Evolutionary conservation across 2,113 vertebrate genomes (phyloP), one percentile per base, ranked within the genome.

Genomic region (Larimichthys polyactis): DNA sequence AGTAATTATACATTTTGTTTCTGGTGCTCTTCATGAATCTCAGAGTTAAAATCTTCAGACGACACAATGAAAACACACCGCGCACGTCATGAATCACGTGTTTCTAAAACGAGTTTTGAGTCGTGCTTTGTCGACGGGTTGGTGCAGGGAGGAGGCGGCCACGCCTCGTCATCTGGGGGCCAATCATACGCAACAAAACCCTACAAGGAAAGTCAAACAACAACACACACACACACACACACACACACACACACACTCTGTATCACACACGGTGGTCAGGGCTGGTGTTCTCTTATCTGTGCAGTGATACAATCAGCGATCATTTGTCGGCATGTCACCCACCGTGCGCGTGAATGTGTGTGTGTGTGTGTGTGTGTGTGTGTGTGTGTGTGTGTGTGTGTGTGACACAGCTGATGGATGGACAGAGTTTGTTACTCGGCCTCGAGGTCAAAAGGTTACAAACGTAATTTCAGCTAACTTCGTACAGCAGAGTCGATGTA

Each of bases 381-480:
- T n/a, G 19, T 27, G 6, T 12, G n/a, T 52, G 66, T 7, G 11
- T 5, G 67, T 15, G 27, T 27, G 27, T 27, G 27, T 27, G 27
- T 27, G 66, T 75, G 85, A 67, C 73, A 19, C 15, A 10, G 2
- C 17, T 59, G 78, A 89, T 82, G 60, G 29, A 79, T 70, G 78
- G 68, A 75, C 14, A 63, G 16, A 27, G 22, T 75, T 70, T 75
- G 29, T 46, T 67, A 40, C 75, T 82, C 20, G 46, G 36, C 54
- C 36, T 71, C 15, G 49, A 72, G 57, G 63, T 27, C 65, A 75
- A 78, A 60, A 65, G 57, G 64, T 77, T 52, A 83, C 57, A 75
- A 70, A 81, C 68, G 22, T 55, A 24, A 84, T 86, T 78, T 76
- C 48, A 78, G 36, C 65, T 70, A 36, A 74, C 62, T 75, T 68